A percentile compares a stretch with the other conserved stretches of the same genome.
phyloP scores from a whole-genome alignment of 1,140 invertebrate species.

The Arctopsyche grandis region DNA sequence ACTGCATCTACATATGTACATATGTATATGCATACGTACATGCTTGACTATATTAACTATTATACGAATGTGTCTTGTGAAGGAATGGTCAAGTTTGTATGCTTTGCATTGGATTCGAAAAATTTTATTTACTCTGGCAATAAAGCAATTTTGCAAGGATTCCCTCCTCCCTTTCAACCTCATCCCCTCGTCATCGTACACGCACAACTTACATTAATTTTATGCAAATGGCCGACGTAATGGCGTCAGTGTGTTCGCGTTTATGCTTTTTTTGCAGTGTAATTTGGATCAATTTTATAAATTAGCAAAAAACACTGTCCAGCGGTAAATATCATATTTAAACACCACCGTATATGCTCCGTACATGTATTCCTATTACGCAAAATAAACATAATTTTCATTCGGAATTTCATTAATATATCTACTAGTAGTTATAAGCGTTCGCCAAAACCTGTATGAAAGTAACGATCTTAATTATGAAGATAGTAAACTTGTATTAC shows the following conservation, averaged over 20 bases:
- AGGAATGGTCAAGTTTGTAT: too few species aligned
- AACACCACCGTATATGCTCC: neutral
- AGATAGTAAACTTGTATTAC: too few species aligned
- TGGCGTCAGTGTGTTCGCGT: conserved; percentile 35
- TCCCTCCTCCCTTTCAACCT: too few species aligned
- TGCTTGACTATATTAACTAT: too few species aligned
- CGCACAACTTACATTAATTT: conserved; percentile 37
- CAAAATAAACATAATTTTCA: neutral
- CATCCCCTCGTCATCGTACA: conserved; percentile 20
- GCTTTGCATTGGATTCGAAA: neutral
- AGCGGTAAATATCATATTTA: conserved; percentile 26
- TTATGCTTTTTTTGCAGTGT: conserved; percentile 37
- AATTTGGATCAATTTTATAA: conserved; percentile 39
- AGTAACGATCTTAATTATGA: too few species aligned
- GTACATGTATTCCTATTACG: neutral
- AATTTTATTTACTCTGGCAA: conserved; percentile 33
- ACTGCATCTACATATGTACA: too few species aligned
- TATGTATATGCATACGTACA: too few species aligned
- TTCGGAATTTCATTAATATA: too few species aligned
- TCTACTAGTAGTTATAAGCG: too few species aligned
- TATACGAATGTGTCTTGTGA: too few species aligned
- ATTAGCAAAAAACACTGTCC: conserved; percentile 29
- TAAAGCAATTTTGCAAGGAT: conserved; percentile 39
- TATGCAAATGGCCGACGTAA: conserved; percentile 40
- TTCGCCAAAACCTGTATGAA: too few species aligned